Evolutionary conservation across 2,888 invertebrate genomes (phyloP).

Genomic region (Actias luna): DNA sequence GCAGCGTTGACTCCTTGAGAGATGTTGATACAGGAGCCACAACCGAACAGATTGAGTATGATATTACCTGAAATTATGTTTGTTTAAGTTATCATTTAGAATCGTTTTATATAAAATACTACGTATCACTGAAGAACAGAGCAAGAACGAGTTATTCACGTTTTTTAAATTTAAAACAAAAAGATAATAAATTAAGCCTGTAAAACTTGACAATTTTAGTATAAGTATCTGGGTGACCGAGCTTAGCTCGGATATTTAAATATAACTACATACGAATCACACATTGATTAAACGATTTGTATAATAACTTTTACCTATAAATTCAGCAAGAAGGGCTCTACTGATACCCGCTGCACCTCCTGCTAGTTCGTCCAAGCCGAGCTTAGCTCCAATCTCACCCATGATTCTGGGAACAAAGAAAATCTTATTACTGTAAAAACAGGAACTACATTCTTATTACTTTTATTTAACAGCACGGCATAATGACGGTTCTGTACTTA

Average conservation of each 20-base stretch:
- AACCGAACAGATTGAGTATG: conserved; percentile 94
- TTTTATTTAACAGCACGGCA: too few species aligned
- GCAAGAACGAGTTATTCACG: too few species aligned
- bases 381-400: conserved; percentile 83
- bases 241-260: too few species aligned
- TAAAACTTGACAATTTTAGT: too few species aligned
- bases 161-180: too few species aligned
- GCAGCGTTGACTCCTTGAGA: conserved; percentile 66
- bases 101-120: too few species aligned
- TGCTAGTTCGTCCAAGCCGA: conserved; percentile 87
- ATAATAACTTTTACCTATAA: conserved; percentile 81
- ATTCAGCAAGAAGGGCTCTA: conserved; percentile 92
- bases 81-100: background rate
- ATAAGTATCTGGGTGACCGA: too few species aligned
- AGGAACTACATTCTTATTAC: background rate
- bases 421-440: background rate
- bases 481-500: too few species aligned
- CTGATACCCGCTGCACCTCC: conserved; percentile 86
- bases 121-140: too few species aligned
- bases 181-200: too few species aligned
- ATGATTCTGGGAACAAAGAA: conserved; percentile 53
- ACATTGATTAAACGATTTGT: background rate
- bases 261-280: too few species aligned
- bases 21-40: conserved; percentile 87
- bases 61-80: conserved; percentile 83